Conservation (phyloP, 2,888 invertebrate genomes). For the Polylopha cassiicola region DNA sequence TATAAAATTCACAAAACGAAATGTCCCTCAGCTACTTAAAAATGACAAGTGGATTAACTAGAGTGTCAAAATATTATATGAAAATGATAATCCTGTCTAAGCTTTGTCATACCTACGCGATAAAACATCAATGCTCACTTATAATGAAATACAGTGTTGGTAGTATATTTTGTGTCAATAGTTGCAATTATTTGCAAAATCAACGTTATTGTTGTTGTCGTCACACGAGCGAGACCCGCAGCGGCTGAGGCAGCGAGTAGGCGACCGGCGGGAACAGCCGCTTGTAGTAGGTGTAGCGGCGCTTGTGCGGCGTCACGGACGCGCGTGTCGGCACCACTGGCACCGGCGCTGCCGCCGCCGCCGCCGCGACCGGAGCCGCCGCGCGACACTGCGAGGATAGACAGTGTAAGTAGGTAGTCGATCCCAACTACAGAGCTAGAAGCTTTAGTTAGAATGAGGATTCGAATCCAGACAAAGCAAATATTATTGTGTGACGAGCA, state of each 20-base stretch:
- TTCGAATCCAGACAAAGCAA: not conserved
- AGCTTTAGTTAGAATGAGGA: no score
- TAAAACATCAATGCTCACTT: no score
- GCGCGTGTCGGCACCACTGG: conserved; percentile 47
- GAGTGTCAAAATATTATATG: no score
- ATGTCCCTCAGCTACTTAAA: no score
- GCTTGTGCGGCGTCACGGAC: conserved; percentile 59
- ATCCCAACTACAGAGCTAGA: no score
- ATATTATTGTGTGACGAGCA: no score
- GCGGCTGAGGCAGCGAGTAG: conserved; percentile 57
- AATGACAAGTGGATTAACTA: no score
- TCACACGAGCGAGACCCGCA: conserved; percentile 57
- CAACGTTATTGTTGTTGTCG: conserved; percentile 1
- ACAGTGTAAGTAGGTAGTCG: not conserved
- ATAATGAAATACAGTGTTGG: no score
- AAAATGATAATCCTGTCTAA: no score
- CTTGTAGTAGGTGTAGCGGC: conserved; percentile 73
- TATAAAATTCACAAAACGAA: no score
- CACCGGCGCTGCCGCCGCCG: conserved; percentile 25
- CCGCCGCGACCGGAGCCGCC: conserved; percentile 6
- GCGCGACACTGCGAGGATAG: conserved; percentile 5
- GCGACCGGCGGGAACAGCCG: conserved; percentile 64
- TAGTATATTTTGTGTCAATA: not conserved
- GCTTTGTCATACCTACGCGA: no score
- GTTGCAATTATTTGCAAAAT: no score